These are phyloP conservation scores for Aphelenchoides fujianensis DNA, from an alignment of 1,140 invertebrate genomes.

Conservation along the genomic window DNA sequence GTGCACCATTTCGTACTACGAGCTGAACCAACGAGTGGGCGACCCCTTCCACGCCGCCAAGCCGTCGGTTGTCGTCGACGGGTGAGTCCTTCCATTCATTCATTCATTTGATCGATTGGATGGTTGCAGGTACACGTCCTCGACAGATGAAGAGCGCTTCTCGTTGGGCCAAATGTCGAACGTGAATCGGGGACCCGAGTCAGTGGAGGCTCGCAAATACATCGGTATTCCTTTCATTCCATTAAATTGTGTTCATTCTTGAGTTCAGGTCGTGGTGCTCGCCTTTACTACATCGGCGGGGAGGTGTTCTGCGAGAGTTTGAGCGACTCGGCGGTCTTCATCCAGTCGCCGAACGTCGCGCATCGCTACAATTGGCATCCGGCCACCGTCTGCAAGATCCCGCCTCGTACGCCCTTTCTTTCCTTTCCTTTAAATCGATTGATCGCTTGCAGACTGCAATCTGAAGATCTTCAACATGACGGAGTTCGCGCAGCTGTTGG, in stretches of 20 bases:
- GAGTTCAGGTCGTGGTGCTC: slow-evolving; percentile 72
- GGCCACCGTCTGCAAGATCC: slow-evolving; percentile 98
- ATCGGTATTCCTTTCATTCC: slow-evolving; percentile 74
- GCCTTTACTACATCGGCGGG: slow-evolving; percentile 93
- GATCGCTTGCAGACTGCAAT: slow-evolving; percentile 78
- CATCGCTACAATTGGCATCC: slow-evolving; percentile 97
- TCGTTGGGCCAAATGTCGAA: slow-evolving; percentile 85
- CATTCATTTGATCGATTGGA: too few species aligned
- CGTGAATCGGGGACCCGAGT: slow-evolving; percentile 87
- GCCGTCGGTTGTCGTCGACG: slow-evolving; percentile 92
- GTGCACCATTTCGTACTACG: slow-evolving; percentile 97
- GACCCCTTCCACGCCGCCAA: slow-evolving; percentile 95
- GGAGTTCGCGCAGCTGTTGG: slow-evolving; percentile 92
- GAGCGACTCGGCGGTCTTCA: slow-evolving; percentile 94
- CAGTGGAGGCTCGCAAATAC: slow-evolving; percentile 87
- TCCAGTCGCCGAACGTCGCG: slow-evolving; percentile 97
- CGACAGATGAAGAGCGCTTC: slow-evolving; percentile 78
- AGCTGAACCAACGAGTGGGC: slow-evolving; percentile 88
- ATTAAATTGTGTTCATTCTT: slow-evolving; percentile 18
- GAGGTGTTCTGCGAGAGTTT: slow-evolving; percentile 98
- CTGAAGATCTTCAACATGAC: slow-evolving; percentile 99
- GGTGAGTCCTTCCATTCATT: too few species aligned
- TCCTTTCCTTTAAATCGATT: too few species aligned
- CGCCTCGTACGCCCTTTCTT: slow-evolving; percentile 72
- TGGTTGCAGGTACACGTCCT: slow-evolving; percentile 65